Percentiles rank a stretch among this genome's conserved stretches.
Conservation (phyloP, 2,888 invertebrate species). For the Caenorhabditis angaria region DNA sequence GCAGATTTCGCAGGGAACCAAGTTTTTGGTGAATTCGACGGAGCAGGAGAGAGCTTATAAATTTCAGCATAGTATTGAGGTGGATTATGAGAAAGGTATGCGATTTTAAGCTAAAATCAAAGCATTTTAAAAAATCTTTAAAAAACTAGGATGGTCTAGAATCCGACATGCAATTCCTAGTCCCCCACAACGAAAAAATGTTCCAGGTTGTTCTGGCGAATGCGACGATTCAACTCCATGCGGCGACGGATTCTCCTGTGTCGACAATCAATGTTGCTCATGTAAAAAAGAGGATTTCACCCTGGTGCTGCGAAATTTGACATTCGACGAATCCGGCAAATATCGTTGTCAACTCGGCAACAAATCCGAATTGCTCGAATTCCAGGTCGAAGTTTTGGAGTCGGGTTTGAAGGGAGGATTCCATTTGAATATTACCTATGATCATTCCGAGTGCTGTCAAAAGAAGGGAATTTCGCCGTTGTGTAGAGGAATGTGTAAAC, state of each 20-base stretch:
- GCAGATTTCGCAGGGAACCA: conserved; percentile 63
- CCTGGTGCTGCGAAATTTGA: conserved; percentile 65
- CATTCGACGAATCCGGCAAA: conserved; percentile 65
- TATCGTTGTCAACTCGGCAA: conserved; percentile 66
- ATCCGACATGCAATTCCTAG: not conserved
- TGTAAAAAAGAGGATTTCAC: conserved; percentile 65
- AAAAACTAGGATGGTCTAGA: not conserved
- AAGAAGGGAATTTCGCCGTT: conserved; percentile 82
- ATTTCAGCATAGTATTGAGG: conserved; percentile 57
- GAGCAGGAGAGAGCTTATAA: conserved; percentile 51
- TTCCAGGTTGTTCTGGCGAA: conserved; percentile 45
- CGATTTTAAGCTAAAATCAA: not conserved
- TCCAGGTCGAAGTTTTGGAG: conserved; percentile 69
- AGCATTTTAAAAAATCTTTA: conserved; percentile 1
- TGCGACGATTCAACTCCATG: conserved; percentile 53
- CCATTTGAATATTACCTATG: conserved; percentile 68
- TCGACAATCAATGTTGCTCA: conserved; percentile 59
- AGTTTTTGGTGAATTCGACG: conserved; percentile 60
- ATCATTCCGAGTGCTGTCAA: conserved; percentile 80
- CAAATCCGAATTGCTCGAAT: conserved; percentile 65
- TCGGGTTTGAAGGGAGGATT: conserved; percentile 67
- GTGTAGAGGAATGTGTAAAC: conserved; percentile 83
- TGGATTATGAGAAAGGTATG: conserved; percentile 52
- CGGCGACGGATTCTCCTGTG: conserved; percentile 45
- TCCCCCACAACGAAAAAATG: conserved; percentile 6